Evolutionary conservation across 92 coral and sea anemone species (phyloP).

Genomic region (Epizoanthus rinbou): DNA sequence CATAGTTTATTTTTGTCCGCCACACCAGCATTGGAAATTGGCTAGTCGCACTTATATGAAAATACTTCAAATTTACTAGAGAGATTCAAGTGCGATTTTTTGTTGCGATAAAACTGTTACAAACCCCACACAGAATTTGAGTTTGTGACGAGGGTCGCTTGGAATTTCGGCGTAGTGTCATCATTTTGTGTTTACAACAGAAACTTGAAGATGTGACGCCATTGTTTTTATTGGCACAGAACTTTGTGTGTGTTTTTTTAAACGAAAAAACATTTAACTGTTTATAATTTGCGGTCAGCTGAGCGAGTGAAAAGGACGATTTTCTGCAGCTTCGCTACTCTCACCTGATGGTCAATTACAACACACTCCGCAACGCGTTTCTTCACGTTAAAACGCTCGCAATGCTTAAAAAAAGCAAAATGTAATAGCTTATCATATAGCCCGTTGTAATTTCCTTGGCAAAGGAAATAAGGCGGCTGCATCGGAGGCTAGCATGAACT

Average conservation of each 20-base stretch:
- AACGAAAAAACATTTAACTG: conserved; percentile 5
- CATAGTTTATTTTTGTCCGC: conserved; percentile 25
- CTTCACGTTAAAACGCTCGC: conserved; percentile 29
- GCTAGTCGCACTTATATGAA: conserved; percentile 22
- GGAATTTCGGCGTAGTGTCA: conserved; percentile 18
- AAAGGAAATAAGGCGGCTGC: neutral
- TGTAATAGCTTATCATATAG: conserved; percentile 30
- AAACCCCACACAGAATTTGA: conserved; percentile 25
- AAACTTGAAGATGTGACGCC: conserved; percentile 7
- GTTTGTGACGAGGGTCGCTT: conserved; percentile 29
- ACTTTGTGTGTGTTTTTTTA: conserved; percentile 7
- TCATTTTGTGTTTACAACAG: conserved; percentile 19
- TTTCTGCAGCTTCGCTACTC: conserved; percentile 1
- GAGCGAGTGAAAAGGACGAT: conserved; percentile 18
- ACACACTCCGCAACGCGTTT: conserved; percentile 27
- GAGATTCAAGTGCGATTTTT: conserved; percentile 27
- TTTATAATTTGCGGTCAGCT: conserved; percentile 27
- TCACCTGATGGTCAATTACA: conserved; percentile 12
- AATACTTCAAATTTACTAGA: conserved; percentile 20
- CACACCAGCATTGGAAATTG: conserved; percentile 17
- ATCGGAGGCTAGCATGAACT: conserved; percentile 14
- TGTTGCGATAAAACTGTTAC: conserved; percentile 27
- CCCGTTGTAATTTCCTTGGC: conserved; percentile 22
- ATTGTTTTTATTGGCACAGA: conserved; percentile 20
- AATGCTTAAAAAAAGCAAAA: conserved; percentile 13